Evolutionary conservation across 2,113 vertebrate species (phyloP), one percentile per base, ranked within the genome.

Genomic region (Alaudala cheleensis): DNA sequence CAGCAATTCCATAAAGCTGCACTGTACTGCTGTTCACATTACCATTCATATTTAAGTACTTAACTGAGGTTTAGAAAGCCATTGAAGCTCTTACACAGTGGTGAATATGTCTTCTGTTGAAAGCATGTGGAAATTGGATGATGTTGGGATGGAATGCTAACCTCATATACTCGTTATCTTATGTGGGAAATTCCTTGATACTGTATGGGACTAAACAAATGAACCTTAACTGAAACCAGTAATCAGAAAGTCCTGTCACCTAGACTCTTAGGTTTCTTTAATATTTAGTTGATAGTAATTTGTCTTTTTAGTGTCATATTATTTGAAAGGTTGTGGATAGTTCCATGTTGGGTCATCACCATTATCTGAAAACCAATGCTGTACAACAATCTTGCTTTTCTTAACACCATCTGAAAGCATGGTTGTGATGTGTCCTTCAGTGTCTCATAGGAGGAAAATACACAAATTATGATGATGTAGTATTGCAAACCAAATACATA

Each of bases 61-160:
- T 93, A 56, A 64, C 31, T 51, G 71, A 58, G 33, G 29, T 65
- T 76, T 87, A 51, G 60, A 78, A 85, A 72, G 70, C 57, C 15
- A 16, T 20, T 51, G 78, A 78, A 51, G 57, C 70, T 71, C 10
- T 79, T 86, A n/a, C 0, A 40, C 64, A 51, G 1, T 45, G 47
- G 14, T 90, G 91, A 93, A 88, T 93, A 31, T 82, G 62, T 53
- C 42, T 92, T 94, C 37, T 73, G 34, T 65, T 85, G 42, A 90
- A 92, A 90, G 61, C 49, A 56, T 17, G 26, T 77, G 40, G 51
- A 92, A 80, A 80, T 28, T 14, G 71, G n/a, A 50, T 80, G 14
- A 61, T 65, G 45, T 4, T 65, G 69, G 72, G n/a, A 74, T 81
- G 37, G 57, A 74, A 37, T 47, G 31, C 28, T 84, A 78, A 57